Evolutionary conservation across 1,140 invertebrate genomes (phyloP).

Genomic region (Apis dorsata): DNA sequence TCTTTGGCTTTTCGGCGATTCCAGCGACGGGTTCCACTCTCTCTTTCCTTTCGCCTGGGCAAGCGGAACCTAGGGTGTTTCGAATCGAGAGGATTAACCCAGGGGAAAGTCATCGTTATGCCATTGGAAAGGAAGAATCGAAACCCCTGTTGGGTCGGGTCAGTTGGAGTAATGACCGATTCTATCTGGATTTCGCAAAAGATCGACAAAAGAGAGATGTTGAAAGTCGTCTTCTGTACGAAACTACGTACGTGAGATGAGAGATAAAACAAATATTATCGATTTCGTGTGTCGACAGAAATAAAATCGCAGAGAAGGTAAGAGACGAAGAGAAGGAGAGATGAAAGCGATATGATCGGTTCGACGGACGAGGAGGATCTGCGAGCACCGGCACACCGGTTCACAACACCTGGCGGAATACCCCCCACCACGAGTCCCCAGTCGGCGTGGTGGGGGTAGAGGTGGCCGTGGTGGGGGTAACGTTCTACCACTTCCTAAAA

Average conservation of each 20-base stretch:
- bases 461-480: slow-evolving; percentile 40
- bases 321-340: neutral
- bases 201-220: neutral
- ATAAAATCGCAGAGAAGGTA: no score
- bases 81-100: no score
- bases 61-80: neutral
- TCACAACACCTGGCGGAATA: slow-evolving; percentile 53
- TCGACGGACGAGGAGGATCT: slow-evolving; percentile 59
- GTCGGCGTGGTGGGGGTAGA: slow-evolving; percentile 54
- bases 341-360: slow-evolving; percentile 38
- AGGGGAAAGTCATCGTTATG: neutral
- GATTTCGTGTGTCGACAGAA: no score
- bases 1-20: slow-evolving; percentile 35
- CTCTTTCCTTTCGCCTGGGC: slow-evolving; percentile 33
- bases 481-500: slow-evolving; percentile 59
- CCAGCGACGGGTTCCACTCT: slow-evolving; percentile 16
- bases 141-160: neutral
- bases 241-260: no score
- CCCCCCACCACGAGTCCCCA: slow-evolving; percentile 16
- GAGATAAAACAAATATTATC: no score
- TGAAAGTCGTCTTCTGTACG: no score
- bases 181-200: neutral
- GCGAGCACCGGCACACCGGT: slow-evolving; percentile 53
- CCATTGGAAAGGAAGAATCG: neutral
- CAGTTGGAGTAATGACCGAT: neutral